These are phyloP conservation scores for Eriocheir sinensis DNA, from an alignment of 1,140 invertebrate genomes.

Conservation along the genomic window DNA sequence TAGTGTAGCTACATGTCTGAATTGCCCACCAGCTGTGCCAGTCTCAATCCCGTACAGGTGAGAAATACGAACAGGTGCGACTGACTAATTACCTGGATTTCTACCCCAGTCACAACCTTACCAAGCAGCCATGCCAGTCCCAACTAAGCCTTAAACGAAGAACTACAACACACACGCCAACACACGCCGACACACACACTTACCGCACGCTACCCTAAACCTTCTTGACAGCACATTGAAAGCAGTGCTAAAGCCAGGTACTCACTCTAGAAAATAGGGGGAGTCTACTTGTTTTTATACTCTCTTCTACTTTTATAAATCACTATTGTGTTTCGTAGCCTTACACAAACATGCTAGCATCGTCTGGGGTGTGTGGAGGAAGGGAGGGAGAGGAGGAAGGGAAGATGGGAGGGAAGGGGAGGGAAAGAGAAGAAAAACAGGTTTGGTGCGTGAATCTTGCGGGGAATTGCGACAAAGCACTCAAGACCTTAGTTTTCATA, in stretches of 20 bases:
- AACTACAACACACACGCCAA: neutral
- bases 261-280: neutral
- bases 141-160: too few relatives aligned
- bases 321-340: neutral
- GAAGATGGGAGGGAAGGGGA: neutral
- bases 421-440: neutral
- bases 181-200: neutral
- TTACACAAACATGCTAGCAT: conserved; percentile 6
- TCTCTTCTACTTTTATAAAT: neutral
- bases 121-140: too few relatives aligned
- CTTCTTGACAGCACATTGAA: neutral
- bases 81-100: neutral
- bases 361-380: neutral
- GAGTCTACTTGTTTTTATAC: conserved; percentile 1
- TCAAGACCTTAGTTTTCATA: neutral
- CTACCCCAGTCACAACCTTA: too few relatives aligned
- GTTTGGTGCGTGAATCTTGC: neutral
- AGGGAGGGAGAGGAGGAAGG: neutral
- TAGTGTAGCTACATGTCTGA: too few relatives aligned
- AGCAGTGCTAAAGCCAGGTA: neutral
- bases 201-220: neutral
- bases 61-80: neutral
- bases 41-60: too few relatives aligned
- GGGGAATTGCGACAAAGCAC: neutral
- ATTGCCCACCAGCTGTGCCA: too few relatives aligned